Percentiles rank a stretch among this genome's conserved stretches.
Evolutionary conservation across 2,888 invertebrate genomes (phyloP).

Genomic region (Trichacis sp.): DNA sequence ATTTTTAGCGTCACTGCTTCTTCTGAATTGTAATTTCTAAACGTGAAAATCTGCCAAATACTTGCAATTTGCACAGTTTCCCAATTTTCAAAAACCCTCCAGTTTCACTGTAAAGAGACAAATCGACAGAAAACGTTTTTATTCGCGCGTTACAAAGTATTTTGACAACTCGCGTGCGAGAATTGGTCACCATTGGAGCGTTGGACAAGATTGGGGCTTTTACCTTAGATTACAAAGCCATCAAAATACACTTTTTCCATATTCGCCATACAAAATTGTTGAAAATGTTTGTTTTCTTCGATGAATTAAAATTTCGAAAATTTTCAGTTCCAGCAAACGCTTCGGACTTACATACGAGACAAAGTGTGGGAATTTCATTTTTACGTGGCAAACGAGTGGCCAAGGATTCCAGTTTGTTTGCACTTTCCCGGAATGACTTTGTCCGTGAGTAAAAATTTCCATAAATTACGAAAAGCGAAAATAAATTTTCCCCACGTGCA

Average conservation of each 20-base stretch:
- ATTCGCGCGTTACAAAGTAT: too few relatives aligned
- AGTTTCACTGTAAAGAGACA: too few relatives aligned
- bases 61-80: too few relatives aligned
- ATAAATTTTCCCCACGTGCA: neutral
- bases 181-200: too few relatives aligned
- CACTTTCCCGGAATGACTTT: conserved; percentile 91
- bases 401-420: conserved; percentile 81
- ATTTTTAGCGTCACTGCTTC: too few relatives aligned
- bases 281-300: neutral
- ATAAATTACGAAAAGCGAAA: neutral
- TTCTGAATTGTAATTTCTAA: too few relatives aligned
- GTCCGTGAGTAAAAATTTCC: conserved; percentile 75
- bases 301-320: conserved; percentile 25
- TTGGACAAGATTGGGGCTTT: too few relatives aligned
- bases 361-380: conserved; percentile 92
- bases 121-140: too few relatives aligned
- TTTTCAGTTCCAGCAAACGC: conserved; percentile 87
- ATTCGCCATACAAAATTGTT: neutral
- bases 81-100: too few relatives aligned
- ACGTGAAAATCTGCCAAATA: too few relatives aligned
- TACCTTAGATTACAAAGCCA: too few relatives aligned
- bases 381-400: conserved; percentile 91
- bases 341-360: conserved; percentile 89
- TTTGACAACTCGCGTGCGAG: too few relatives aligned
- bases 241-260: neutral